Evolutionary conservation across 1,140 invertebrate species (phyloP), one percentile per base, ranked within the genome.

Genomic region (Dreissena polymorpha): DNA sequence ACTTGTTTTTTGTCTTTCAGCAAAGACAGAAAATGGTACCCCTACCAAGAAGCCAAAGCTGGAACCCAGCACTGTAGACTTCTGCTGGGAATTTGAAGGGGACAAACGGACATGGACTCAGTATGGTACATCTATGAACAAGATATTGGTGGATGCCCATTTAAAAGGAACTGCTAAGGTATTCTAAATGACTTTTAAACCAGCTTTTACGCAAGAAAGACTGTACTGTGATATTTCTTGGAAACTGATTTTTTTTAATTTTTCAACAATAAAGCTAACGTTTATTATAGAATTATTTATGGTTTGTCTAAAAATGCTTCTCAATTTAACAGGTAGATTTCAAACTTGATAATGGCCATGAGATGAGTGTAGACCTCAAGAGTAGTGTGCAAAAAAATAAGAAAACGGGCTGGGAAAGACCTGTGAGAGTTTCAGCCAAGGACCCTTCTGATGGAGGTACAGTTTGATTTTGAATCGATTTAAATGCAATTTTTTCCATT

Each of bases 381-480:
- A 86, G 86, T 63, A 89, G 88, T 84, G 85, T 89, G n/a, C 91
- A 91, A 85, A 91, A 91, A 76, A 92, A 91, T 71, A 92, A 91
- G 78, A 89, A 88, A 67, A 91, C 90, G 10, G 90, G 91, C 10
- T 92, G 86, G 88, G 85, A 90, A 68, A 87, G 90, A 72, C 65
- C 86, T 23, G 67, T 92, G 21, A 74, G 90, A 39, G 84, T 86
- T 70, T 80, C 85, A 63, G 63, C 89, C n/a, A 81, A 89, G 68
- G 73, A 78, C 0, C 25, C 55, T 25, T 84, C 85, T 71, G 72
- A 71, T 57, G 87, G 86, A 88, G 60, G 50, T n/a, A n/a, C n/a
- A n/a, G n/a, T n/a, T n/a, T 60, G 14, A 69, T n/a, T 50, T n/a
- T n/a, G n/a, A n/a, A n/a, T n/a, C n/a, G n/a, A n/a, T n/a, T n/a